phyloP scores from a whole-genome alignment of 1,140 invertebrate species.

The Trissolcus basalis region DNA sequence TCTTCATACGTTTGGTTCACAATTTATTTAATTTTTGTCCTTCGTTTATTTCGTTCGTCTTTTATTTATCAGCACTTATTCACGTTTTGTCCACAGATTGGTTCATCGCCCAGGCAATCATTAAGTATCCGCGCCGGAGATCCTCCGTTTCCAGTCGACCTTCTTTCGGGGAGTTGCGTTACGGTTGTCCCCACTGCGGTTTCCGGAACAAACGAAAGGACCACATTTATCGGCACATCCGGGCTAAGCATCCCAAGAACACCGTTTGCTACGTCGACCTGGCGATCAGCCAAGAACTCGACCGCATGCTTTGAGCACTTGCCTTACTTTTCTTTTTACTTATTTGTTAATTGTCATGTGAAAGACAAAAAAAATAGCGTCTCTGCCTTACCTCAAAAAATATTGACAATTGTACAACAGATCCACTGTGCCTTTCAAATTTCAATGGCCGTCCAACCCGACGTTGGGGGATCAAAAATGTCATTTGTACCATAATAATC shows the following conservation, averaged over 20 bases:
- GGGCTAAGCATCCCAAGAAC: slow-evolving; percentile 48
- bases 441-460: no score
- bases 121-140: slow-evolving; percentile 47
- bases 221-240: slow-evolving; percentile 56
- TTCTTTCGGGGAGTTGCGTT: slow-evolving; percentile 34
- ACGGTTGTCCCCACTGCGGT: slow-evolving; percentile 52
- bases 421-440: no score
- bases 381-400: no score
- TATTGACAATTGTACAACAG: no score
- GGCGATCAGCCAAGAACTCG: slow-evolving; percentile 49
- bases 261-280: slow-evolving; percentile 56
- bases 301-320: slow-evolving; percentile 28
- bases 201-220: slow-evolving; percentile 59
- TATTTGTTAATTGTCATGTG: not conserved
- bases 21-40: not conserved
- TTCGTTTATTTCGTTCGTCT: slow-evolving; percentile 2
- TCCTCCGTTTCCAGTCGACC: slow-evolving; percentile 10
- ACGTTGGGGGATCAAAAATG: no score
- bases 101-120: slow-evolving; percentile 44
- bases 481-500: no score
- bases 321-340: not conserved
- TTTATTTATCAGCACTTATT: slow-evolving; percentile 4
- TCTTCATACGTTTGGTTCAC: not conserved
- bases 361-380: not conserved
- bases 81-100: slow-evolving; percentile 57